Base-by-base conservation (phyloP, 2,888 invertebrate genomes). In the Drosophila infuscata region DNA sequence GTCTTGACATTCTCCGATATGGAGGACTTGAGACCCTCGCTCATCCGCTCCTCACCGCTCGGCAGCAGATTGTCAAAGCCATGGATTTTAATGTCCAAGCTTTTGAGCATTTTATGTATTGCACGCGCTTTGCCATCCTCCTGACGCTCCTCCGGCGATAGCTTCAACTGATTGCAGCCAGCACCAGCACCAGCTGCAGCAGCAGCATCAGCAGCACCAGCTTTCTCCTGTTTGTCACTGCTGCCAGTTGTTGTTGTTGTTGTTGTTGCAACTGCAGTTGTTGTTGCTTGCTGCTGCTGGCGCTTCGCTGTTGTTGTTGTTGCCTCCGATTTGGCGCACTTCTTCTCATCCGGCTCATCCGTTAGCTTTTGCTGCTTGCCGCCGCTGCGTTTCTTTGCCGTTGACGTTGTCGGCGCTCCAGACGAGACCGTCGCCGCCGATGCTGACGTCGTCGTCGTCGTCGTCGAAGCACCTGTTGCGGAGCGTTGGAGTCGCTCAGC, bases 1-100 rank as follows among this genome's bases (percentile, higher is more conserved):
- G 93, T 93, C 81, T 93, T 93, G 1, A 93, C 93, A 80, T 93
- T 93, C 75, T 93, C 93, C 63, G 93, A 93, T 76, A 93, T 93
- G n/a, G 93, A 93, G 1, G 93, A 92, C 69, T 93, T 93, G 15
- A 92, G 88, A 12, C 91, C 91, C 38, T 92, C 92, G 54, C 88
- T 90, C 11, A 92, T 79, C 33, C 91, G 91, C 70, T 92, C 92
- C 66, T 93, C 93, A 1, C 91, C 88, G 67, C 90, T 91, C 48
- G 91, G 91, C 78, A 93, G 70, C 54, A 93, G 80, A 69, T 93
- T 92, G 62, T 91, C 91, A 60, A 92, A 93, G 52, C 93, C 93
- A 67, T 89, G 92, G 32, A 93, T 93, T 89, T 93, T 91, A 41
- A 93, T 93, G 76, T 93, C 93, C 63, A 93, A 88, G 74, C 83